phyloP scores from a whole-genome alignment of 2,797 vertebrate genomes.

The Anisognathus igniventris region DNA sequence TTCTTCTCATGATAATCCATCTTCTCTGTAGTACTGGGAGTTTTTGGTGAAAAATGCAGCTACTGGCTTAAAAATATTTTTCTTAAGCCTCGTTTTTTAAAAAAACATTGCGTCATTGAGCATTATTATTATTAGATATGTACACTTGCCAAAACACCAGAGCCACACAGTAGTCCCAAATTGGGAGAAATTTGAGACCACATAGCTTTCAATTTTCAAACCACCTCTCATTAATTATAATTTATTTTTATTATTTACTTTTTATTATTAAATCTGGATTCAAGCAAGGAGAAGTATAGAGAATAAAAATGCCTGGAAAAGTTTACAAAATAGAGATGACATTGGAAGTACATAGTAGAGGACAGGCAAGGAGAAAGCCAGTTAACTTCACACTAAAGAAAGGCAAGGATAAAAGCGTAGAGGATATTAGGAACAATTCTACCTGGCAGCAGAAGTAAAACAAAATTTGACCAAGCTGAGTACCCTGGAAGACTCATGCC shows the following conservation, averaged over 20 bases:
- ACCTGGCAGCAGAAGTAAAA: not conserved
- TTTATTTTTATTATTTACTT: not conserved
- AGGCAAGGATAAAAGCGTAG: not conserved
- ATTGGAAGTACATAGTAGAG: not conserved
- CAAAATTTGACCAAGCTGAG: not conserved
- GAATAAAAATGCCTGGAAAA: not conserved
- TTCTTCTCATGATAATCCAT: constrained; percentile 55
- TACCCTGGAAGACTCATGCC: not conserved
- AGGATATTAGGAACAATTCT: not conserved
- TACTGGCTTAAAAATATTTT: not conserved
- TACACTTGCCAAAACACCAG: not conserved
- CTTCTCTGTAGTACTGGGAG: not conserved
- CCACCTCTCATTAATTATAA: not conserved
- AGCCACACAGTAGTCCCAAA: not conserved
- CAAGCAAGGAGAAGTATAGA: not conserved
- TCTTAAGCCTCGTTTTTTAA: constrained; percentile 26
- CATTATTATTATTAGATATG: constrained; percentile 16
- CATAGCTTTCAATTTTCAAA: not conserved
- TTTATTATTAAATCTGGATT: not conserved
- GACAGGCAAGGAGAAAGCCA: not conserved
- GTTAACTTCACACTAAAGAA: not conserved
- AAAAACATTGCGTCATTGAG: constrained; percentile 39
- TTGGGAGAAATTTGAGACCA: not conserved
- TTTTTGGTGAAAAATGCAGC: constrained; percentile 5
- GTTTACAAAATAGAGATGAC: not conserved